A percentile compares a stretch with the other conserved stretches of the same genome.
Conservation (phyloP, 2,113 vertebrate species). For the Sylvicapra grimmia region DNA sequence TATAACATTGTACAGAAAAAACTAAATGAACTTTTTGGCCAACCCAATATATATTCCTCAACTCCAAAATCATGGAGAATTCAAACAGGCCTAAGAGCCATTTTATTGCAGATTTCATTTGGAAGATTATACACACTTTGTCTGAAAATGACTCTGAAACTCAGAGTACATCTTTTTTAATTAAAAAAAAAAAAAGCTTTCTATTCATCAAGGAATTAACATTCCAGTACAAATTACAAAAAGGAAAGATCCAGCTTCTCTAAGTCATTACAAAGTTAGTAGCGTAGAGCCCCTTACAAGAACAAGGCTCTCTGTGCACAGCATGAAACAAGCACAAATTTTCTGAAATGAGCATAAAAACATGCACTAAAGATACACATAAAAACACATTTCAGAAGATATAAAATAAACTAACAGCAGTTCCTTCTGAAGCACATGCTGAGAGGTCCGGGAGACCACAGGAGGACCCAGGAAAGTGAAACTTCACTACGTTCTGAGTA, state of each 20-base stretch:
- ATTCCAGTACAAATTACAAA: neutral
- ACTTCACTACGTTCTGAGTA: neutral
- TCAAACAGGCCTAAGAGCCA: neutral
- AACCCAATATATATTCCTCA: neutral
- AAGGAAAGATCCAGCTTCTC: neutral
- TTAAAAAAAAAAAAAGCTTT: constrained; percentile 1
- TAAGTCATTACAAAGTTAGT: constrained; percentile 7
- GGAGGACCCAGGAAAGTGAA: rapidly evolving
- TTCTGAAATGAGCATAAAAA: neutral
- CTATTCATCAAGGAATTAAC: constrained; percentile 39
- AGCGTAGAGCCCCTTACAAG: neutral
- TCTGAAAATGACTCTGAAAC: neutral
- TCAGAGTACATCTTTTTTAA: neutral
- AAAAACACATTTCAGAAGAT: neutral
- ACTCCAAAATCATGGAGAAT: neutral
- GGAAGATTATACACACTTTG: neutral
- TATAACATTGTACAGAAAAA: neutral
- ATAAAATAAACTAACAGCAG: neutral
- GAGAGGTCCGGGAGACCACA: neutral
- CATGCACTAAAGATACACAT: neutral
- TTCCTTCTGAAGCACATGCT: neutral
- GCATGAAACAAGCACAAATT: neutral
- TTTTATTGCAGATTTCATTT: neutral
- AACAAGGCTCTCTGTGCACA: neutral
- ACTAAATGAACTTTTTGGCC: neutral